A percentile compares a stretch with the other conserved stretches of the same genome.
Evolutionary conservation across 1,140 invertebrate species (phyloP).

Genomic region (Scaptodrosophila lebanonensis): DNA sequence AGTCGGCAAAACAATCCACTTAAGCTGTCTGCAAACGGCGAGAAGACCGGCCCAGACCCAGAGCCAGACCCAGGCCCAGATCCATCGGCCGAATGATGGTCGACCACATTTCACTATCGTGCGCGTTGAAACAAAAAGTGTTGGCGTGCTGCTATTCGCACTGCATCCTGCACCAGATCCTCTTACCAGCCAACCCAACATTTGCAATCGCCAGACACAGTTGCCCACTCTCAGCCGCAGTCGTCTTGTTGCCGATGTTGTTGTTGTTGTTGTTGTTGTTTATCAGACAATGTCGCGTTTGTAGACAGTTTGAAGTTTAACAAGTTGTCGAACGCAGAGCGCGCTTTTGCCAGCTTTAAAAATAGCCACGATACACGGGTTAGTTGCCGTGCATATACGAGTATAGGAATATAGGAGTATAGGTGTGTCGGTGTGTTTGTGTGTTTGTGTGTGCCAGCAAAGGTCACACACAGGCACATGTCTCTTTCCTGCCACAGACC

Average conservation of each 20-base stretch:
- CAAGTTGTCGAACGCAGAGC: slow-evolving; percentile 54
- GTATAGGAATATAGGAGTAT: neutral
- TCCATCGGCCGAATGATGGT: slow-evolving; percentile 22
- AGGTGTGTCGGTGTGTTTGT: neutral
- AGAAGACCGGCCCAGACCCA: slow-evolving; percentile 2
- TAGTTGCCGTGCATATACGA: slow-evolving; percentile 14
- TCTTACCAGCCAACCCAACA: too few species aligned
- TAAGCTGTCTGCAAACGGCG: slow-evolving; percentile 40
- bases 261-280: slow-evolving; percentile 35
- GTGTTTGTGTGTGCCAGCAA: slow-evolving; percentile 15
- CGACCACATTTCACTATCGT: slow-evolving; percentile 57
- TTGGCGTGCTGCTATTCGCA: slow-evolving; percentile 47
- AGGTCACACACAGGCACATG: slow-evolving; percentile 26
- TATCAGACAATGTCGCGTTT: slow-evolving; percentile 62
- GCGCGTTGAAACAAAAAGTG: slow-evolving; percentile 62
- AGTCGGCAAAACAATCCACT: slow-evolving; percentile 35
- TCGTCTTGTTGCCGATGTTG: slow-evolving; percentile 3
- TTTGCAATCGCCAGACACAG: slow-evolving; percentile 1
- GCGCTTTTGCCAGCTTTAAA: slow-evolving; percentile 40
- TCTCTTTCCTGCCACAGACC: slow-evolving; percentile 1
- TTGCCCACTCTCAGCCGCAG: too few species aligned
- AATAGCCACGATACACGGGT: slow-evolving; percentile 36
- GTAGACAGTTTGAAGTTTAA: slow-evolving; percentile 68
- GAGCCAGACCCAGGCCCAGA: slow-evolving; percentile 17
- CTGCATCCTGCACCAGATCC: slow-evolving; percentile 39